These are phyloP conservation scores for Xiphophorus maculatus DNA, from an alignment of 2,113 vertebrate species.

Conservation along the genomic window DNA sequence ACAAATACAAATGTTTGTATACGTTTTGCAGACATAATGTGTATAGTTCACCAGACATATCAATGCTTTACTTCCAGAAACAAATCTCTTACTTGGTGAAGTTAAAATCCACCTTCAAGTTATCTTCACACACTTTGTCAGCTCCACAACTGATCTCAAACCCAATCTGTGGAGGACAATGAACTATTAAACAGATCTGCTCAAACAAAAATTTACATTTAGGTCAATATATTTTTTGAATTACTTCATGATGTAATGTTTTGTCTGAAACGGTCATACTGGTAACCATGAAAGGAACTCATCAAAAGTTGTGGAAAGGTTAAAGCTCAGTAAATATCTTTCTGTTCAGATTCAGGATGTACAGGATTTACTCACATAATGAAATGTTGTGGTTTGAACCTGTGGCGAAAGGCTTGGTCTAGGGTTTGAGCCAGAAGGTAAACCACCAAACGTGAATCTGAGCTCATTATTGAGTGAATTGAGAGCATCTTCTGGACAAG, in stretches of 20 bases:
- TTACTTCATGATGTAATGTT: not conserved
- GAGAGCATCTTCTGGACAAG: slow-evolving; percentile 76
- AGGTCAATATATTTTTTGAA: not conserved
- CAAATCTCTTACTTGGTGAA: slow-evolving; percentile 73
- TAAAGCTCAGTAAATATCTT: not conserved
- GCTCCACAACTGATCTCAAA: slow-evolving; percentile 87
- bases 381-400: slow-evolving; percentile 33
- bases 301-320: no score
- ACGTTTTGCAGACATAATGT: not conserved
- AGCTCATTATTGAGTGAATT: slow-evolving; percentile 72
- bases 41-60: not conserved
- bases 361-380: slow-evolving; percentile 59
- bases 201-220: not conserved
- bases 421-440: slow-evolving; percentile 24
- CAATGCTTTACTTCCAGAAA: not conserved
- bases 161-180: slow-evolving; percentile 72
- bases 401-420: slow-evolving; percentile 53
- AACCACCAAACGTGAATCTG: slow-evolving; percentile 66
- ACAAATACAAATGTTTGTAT: no score
- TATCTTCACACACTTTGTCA: slow-evolving; percentile 80
- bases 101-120: slow-evolving; percentile 80
- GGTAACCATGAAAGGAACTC: not conserved
- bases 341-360: not conserved
- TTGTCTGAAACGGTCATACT: no score
- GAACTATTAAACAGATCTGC: not conserved